A percentile compares a stretch with the other conserved stretches of the same genome.
These are phyloP conservation scores for Hirtodrosophila confusa DNA, from an alignment of 2,888 invertebrate genomes.

Conservation along the genomic window DNA sequence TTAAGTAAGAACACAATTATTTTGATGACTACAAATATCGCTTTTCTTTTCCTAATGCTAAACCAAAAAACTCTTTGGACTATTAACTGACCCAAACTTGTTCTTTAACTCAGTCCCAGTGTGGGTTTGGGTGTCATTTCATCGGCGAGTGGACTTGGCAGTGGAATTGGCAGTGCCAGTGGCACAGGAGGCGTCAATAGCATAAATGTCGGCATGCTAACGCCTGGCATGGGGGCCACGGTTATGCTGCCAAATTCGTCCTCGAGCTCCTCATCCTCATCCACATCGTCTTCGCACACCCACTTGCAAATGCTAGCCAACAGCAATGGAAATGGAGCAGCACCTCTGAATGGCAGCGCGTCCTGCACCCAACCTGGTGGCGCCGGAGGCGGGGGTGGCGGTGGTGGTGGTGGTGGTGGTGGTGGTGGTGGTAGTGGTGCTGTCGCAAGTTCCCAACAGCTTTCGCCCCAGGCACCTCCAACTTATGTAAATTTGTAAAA, in stretches of 20 bases:
- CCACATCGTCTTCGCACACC: constrained; percentile 79
- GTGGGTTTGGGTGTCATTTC: constrained; percentile 57
- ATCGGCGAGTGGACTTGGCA: constrained; percentile 39
- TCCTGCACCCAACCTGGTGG: constrained; percentile 16
- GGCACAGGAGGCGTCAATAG: constrained; percentile 54
- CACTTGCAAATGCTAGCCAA: constrained; percentile 78
- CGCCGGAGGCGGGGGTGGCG: constrained; percentile 8
- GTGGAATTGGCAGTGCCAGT: constrained; percentile 52
- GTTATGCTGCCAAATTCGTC: constrained; percentile 82
- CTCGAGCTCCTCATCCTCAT: constrained; percentile 82
- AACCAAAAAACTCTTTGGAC: constrained; percentile 39
- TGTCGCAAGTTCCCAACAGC: constrained; percentile 87
- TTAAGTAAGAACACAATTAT: constrained; percentile 24
- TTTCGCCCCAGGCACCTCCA: constrained; percentile 93
- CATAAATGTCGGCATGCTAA: constrained; percentile 72
- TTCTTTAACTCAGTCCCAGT: constrained; percentile 62
- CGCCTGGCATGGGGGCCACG: constrained; percentile 83
- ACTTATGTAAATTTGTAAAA: constrained; percentile 94
- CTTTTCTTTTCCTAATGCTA: constrained; percentile 46
- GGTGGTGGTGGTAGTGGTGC: constrained; percentile 63
- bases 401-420: constrained; percentile 14
- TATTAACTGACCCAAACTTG: constrained; percentile 19
- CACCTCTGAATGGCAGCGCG: constrained; percentile 45
- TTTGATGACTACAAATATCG: constrained; percentile 25
- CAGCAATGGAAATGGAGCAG: constrained; percentile 44